These are phyloP conservation scores for Automeris io DNA, from an alignment of 2,888 invertebrate species.

Conservation along the genomic window DNA sequence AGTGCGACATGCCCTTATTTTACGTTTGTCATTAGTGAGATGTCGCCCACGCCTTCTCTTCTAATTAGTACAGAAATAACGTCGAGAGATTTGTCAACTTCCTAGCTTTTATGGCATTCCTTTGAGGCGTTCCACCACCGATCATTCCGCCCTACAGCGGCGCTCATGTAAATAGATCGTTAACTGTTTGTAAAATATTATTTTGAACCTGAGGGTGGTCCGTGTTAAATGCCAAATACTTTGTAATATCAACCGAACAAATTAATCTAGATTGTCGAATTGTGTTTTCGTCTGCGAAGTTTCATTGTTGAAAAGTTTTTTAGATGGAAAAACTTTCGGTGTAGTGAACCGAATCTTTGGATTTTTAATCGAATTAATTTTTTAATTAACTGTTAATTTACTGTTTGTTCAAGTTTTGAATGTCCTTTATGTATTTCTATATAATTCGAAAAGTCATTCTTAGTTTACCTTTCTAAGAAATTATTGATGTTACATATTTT, in stretches of 20 bases:
- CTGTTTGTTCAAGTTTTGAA: neutral
- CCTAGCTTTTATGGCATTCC: constrained; percentile 65
- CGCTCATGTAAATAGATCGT: constrained; percentile 60
- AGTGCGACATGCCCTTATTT: constrained; percentile 26
- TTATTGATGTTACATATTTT: no score
- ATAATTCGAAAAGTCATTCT: no score
- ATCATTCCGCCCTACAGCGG: constrained; percentile 35
- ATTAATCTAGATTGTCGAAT: constrained; percentile 24
- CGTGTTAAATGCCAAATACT: constrained; percentile 24
- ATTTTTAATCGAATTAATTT: constrained; percentile 1
- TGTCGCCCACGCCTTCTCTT: constrained; percentile 51
- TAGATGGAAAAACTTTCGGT: constrained; percentile 26
- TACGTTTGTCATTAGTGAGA: constrained; percentile 50
- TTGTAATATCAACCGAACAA: constrained; percentile 20
- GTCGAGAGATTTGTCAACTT: constrained; percentile 71
- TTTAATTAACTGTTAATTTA: neutral
- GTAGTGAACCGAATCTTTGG: constrained; percentile 5
- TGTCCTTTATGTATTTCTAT: no score
- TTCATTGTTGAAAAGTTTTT: constrained; percentile 17
- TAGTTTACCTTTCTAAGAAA: no score
- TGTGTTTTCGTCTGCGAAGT: constrained; percentile 27
- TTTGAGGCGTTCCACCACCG: constrained; percentile 47
- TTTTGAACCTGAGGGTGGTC: constrained; percentile 55
- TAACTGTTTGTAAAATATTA: constrained; percentile 62
- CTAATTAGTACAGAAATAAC: constrained; percentile 77